phyloP scores from a whole-genome alignment of 1,140 invertebrate species.

The Neuroterus valhalla region DNA sequence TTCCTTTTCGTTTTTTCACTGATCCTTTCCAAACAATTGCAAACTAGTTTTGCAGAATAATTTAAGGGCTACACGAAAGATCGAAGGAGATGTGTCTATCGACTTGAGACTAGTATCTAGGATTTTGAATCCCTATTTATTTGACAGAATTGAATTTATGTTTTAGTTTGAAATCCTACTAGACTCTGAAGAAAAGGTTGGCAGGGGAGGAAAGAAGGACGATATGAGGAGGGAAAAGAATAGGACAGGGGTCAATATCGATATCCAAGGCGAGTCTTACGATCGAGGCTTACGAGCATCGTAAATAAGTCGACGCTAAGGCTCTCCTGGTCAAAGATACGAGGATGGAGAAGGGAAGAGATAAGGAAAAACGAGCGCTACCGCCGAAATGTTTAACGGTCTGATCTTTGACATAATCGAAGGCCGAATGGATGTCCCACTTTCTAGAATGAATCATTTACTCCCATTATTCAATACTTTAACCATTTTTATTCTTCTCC shows the following conservation, averaged over 20 bases:
- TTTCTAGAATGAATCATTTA: no score
- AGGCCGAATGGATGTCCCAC: no score
- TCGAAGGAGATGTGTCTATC: no score
- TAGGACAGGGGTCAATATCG: constrained; percentile 55
- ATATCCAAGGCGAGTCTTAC: constrained; percentile 61
- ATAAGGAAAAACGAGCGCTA: constrained; percentile 46
- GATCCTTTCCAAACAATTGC: no score
- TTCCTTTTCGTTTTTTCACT: no score
- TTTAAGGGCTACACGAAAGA: no score
- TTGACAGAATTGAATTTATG: constrained; percentile 61
- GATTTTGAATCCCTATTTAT: background rate
- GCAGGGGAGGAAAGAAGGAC: constrained; percentile 24
- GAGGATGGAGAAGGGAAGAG: constrained; percentile 48
- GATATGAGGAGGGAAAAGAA: constrained; percentile 34
- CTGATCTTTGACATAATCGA: no score
- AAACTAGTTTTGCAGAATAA: no score
- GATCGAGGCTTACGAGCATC: constrained; percentile 67
- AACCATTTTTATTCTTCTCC: no score
- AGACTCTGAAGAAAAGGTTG: constrained; percentile 48
- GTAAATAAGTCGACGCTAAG: constrained; percentile 69
- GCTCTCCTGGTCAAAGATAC: constrained; percentile 54
- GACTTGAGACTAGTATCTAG: no score
- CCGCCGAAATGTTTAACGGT: no score
- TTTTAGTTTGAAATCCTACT: constrained; percentile 48
- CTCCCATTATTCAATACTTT: no score